phyloP scores from a whole-genome alignment of 2,797 vertebrate species.

The Hyperoplus lanceolatus region DNA sequence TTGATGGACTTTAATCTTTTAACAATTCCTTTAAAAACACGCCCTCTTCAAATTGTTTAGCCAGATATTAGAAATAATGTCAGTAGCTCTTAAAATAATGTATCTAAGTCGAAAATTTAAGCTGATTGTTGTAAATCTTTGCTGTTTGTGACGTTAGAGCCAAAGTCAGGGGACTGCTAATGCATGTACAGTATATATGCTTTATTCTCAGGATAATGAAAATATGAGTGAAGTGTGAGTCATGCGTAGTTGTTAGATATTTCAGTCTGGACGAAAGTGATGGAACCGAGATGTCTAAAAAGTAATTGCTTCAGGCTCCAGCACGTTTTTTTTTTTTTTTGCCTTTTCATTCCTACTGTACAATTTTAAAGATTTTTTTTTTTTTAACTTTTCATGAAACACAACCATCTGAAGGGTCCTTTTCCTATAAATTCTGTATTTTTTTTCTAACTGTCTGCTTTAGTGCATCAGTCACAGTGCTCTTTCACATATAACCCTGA shows the following conservation, averaged over 20 bases:
- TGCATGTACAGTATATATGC: neutral
- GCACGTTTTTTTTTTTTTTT: neutral
- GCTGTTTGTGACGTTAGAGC: neutral
- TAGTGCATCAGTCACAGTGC: neutral
- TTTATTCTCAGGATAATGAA: neutral
- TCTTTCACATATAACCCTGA: neutral
- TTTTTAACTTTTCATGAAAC: neutral
- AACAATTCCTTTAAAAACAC: no score
- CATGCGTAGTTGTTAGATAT: neutral
- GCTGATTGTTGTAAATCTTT: no score
- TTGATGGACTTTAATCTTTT: no score
- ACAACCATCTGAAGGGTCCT: neutral
- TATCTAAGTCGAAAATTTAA: no score
- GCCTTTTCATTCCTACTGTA: no score
- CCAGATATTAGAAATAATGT: no score
- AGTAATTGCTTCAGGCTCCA: neutral
- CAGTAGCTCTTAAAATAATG: no score
- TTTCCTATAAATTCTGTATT: neutral
- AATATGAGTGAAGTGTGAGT: no score
- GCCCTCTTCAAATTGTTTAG: no score
- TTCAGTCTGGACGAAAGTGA: neutral
- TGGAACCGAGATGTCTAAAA: neutral
- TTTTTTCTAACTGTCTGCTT: neutral
- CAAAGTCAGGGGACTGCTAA: neutral
- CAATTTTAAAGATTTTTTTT: neutral